Evolutionary conservation across 2,113 vertebrate genomes (phyloP), one percentile per base, ranked within the genome.

Genomic region (Microcebus griseorufus): DNA sequence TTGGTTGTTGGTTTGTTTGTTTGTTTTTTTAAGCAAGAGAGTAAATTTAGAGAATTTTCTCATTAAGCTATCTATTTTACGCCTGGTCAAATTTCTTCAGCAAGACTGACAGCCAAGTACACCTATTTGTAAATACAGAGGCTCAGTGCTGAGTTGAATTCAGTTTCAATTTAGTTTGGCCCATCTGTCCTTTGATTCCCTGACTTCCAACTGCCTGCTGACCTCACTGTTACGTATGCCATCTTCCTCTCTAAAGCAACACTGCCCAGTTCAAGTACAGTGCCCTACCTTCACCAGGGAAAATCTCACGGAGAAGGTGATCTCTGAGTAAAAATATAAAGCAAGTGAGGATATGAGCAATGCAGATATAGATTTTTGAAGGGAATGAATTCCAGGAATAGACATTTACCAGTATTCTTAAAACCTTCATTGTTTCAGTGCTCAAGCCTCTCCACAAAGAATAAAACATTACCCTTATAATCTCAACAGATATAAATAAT

Each of bases 71-170:
- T 94, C 67, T 48, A 17, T 93, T 86, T 62, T 48, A 87, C 45
- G 72, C 81, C 75, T 87, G 34, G 58, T 93, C 58, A 92, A 83
- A 89, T 67, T 90, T 91, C 86, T 90, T 92, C 90, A 94, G 20
- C 79, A 91, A 51, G 83, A 95, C 55, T 67, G 92, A 87, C n/a
- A 91, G 51, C 20, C 93, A 97, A 81, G 45, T n/a, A 58, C 37
- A 78, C 67, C 70, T 92, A 37, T 88, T 69, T 87, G 87, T 87
- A 96, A 89, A 81, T 67, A 51, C 25, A 78, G 58, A 73, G 75
- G 42, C 73, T 91, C 65, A 18, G 39, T 34, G 29, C 69, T 83
- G 34, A 48, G 67, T 42, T 89, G 85, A 82, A 93, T 69, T 82
- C 96, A 45, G 17, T 70, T 94, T 86, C 82, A 37, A 27, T 48